Evolutionary conservation across 2,113 vertebrate genomes (phyloP).

Genomic region (Gymnorhina tibicen): DNA sequence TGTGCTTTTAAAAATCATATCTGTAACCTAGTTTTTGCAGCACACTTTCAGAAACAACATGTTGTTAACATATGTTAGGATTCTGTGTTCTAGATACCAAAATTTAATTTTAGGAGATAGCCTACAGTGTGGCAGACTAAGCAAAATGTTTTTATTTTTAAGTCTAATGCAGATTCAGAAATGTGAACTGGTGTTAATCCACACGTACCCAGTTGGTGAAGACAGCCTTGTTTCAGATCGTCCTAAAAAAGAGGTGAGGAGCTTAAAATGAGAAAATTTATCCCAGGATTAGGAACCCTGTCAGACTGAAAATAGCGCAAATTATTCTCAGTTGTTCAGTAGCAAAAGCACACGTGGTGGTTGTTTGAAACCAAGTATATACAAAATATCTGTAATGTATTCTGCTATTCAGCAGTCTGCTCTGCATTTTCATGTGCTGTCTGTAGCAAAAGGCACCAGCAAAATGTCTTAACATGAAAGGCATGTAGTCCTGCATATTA

Average conservation of each 20-base stretch:
- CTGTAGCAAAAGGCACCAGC: not conserved
- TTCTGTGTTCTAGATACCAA: not conserved
- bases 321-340: not conserved
- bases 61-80: not conserved
- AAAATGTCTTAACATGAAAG: not conserved
- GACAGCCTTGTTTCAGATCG: slow-evolving; percentile 95
- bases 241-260: slow-evolving; percentile 90
- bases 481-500: not conserved
- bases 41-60: not conserved
- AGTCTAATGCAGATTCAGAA: slow-evolving; percentile 98
- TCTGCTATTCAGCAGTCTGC: not conserved
- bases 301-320: not conserved
- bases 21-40: not conserved
- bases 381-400: not conserved
- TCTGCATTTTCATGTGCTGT: not conserved
- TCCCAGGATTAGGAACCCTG: not conserved
- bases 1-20: not conserved
- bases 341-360: not conserved
- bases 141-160: not conserved
- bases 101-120: not conserved
- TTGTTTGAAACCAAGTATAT: not conserved
- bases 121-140: not conserved
- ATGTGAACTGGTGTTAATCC: slow-evolving; percentile 95
- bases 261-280: not conserved
- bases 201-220: slow-evolving; percentile 93